Base-by-base conservation (phyloP, 2,113 vertebrate species). In the Propithecus coquereli region DNA sequence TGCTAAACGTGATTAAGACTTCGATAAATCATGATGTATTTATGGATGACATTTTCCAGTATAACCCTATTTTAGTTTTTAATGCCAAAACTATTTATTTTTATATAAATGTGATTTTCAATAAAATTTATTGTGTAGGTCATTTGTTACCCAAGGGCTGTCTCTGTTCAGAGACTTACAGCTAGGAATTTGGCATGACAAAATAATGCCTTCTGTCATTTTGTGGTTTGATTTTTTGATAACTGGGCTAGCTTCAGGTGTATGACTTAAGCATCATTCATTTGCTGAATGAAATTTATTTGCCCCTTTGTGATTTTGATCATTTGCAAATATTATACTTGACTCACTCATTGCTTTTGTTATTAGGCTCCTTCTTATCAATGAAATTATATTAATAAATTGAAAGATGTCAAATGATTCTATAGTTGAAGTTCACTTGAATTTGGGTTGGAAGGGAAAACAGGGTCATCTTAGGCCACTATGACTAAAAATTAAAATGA, bases 281-380 rank as follows among this genome's bases (percentile, higher is more conserved):
- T 82, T 92, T 92, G 52, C 34, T 90, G 34, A 97, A 80, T 90
- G n/a, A 92, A 91, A 59, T 95, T 86, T 92, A 11, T 92, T 93
- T 89, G 25, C 10, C 8, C 1, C 34, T 96, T 94, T 85, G 66
- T 86, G 52, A 91, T 87, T 95, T 43, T 84, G 59, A 77, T 91
- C 77, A 85, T 45, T 86, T 90, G 68, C 37, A 73, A 74, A 86
- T 47, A 40, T 74, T 76, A 37, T 66, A 74, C 61, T 63, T 87
- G 32, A 87, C 37, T 52, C 32, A 61, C 23, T 92, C 14, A 23
- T 84, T 77, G 50, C 13, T 3, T 87, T 94, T 25, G 66, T 82
- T 73, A 77, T 59, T 94, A 91, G 92, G 40, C 16, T 57, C 16
- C 63, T 87, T 81, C 61, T 86, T 83, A 82, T 34, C 54, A 34